Evolutionary conservation across 2,113 vertebrate genomes (phyloP).

Genomic region (Calyptomena viridis): DNA sequence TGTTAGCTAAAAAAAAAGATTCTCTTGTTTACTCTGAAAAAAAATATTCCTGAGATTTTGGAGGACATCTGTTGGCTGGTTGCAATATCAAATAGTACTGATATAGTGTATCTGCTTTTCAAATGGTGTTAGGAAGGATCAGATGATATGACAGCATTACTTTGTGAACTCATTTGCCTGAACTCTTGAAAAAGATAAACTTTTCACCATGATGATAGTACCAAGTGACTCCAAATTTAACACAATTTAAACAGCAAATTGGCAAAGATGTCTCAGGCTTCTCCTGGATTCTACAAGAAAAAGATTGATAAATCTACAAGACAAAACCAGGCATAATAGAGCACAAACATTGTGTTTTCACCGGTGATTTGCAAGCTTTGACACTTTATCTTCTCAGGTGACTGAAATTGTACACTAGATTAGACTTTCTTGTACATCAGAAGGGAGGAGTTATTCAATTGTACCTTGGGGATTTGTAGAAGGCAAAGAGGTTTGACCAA

Average conservation of each 20-base stretch:
- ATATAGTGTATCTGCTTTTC: neutral
- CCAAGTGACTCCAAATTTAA: neutral
- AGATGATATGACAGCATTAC: neutral
- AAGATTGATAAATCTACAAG: neutral
- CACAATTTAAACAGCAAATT: accelerated
- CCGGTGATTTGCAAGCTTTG: neutral
- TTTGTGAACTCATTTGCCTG: neutral
- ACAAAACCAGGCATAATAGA: neutral
- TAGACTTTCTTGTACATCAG: neutral
- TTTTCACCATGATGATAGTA: neutral
- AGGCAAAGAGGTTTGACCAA: neutral
- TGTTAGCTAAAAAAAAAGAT: neutral
- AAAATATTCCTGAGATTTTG: neutral
- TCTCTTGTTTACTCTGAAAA: neutral
- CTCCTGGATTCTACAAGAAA: neutral
- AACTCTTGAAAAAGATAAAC: neutral
- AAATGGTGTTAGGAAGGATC: neutral
- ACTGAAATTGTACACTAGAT: neutral
- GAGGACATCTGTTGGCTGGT: neutral
- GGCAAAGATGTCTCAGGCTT: neutral
- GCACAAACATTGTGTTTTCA: neutral
- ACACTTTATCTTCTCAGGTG: neutral
- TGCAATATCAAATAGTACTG: neutral
- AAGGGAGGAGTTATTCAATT: neutral
- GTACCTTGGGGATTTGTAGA: neutral